phyloP scores from a whole-genome alignment of 2,113 vertebrate genomes.

The Choloepus hoffmanni region DNA sequence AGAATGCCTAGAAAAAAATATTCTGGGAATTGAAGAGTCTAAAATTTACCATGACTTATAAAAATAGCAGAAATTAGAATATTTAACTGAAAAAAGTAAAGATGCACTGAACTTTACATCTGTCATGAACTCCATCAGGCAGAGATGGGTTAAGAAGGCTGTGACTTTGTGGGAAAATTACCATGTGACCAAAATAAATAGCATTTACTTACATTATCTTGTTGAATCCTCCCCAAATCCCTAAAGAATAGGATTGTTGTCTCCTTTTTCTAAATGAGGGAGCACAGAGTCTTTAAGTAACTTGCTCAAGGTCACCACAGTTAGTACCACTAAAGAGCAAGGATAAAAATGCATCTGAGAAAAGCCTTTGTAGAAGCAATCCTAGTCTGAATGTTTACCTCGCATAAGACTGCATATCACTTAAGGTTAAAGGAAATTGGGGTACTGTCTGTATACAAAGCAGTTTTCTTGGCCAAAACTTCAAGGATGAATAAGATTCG shows the following conservation, averaged over 20 bases:
- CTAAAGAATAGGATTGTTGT: too few species aligned
- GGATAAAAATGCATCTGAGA: too few species aligned
- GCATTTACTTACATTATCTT: rapidly evolving
- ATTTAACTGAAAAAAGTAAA: background rate
- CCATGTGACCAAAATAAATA: background rate
- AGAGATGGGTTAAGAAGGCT: rapidly evolving
- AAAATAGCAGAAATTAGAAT: background rate
- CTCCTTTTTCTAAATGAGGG: rapidly evolving
- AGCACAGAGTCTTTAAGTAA: rapidly evolving
- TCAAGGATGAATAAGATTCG: background rate
- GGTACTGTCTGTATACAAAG: background rate
- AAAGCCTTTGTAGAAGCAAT: rapidly evolving
- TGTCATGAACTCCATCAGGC: too few species aligned
- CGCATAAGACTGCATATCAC: background rate
- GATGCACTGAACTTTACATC: background rate
- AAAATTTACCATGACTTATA: background rate
- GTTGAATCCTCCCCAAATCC: background rate
- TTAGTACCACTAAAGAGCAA: background rate
- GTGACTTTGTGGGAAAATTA: too few species aligned
- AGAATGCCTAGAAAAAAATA: background rate
- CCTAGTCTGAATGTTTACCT: background rate
- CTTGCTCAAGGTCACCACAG: background rate
- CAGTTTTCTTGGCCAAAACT: background rate
- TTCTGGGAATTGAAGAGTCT: background rate
- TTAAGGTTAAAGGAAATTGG: too few species aligned